Base-by-base conservation (phyloP, 2,113 vertebrate species). In the Pygoscelis adeliae region DNA sequence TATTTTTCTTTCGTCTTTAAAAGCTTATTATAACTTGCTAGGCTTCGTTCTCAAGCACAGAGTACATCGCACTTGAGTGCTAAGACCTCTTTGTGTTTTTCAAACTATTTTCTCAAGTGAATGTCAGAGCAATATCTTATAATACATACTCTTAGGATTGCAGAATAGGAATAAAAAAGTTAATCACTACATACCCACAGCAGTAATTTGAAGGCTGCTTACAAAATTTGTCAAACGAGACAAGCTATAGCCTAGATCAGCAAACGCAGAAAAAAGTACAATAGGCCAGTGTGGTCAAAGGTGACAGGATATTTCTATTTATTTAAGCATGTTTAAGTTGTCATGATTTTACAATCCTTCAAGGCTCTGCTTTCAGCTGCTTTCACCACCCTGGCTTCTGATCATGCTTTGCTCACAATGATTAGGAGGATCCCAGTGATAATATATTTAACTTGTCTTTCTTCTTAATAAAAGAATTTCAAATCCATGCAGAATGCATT, bases 191-290 rank as follows among this genome's bases (percentile, higher is more conserved):
- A 36, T 58, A 96, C 71, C 81, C 83, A 79, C 61, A 92, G 70
- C 53, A 79, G 47, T 93, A 92, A 97, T 97, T 96, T 92, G 59
- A 91, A 77, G 84, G 83, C 56, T 96, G 56, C 93, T 97, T 90
- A 87, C 29, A 94, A 91, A 96, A 77, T 92, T 95, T 90, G 67
- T 81, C 94, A 89, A 74, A 87, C 26, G 23, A 94, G 85, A 89
- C 91, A 89, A 94, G 87, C 73, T 71, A 26, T 10, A 92, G 59
- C 82, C 52, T 47, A 71, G 82, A 96, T 53, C 72, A 92, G 62
- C 42, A 5, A 58, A 88, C 52, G 80, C 66, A 92, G 40, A 78
- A 85, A 15, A 72, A 83, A 72, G 18, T 71, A 90, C 74, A 88
- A 66, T 46, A 89, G 70, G 36, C 40, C 79, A 87, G 21, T n/a